Evolutionary conservation across 2,113 vertebrate genomes (phyloP).

Genomic region (Ornithorhynchus anatinus): DNA sequence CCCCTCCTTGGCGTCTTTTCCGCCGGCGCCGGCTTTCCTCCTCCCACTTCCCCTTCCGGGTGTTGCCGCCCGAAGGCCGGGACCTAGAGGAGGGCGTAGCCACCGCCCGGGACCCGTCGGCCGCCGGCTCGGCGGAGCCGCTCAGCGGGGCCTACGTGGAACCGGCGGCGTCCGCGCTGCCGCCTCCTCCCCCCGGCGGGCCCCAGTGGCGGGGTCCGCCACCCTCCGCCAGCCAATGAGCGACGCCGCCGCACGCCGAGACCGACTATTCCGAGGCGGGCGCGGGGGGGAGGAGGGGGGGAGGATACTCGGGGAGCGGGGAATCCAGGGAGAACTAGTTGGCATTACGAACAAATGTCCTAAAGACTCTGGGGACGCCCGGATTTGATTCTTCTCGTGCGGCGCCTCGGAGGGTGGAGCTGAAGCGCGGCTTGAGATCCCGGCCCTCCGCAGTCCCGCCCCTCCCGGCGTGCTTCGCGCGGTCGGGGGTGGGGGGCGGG

Average conservation of each 20-base stretch:
- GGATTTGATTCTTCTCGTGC: too few species aligned
- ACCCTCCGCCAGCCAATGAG: not conserved
- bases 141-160: conserved; percentile 82
- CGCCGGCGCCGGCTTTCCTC: fast-evolving
- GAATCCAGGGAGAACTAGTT: too few species aligned
- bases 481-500: too few species aligned
- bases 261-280: too few species aligned
- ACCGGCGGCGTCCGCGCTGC: conserved; percentile 55
- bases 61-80: conserved; percentile 79
- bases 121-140: conserved; percentile 68
- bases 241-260: not conserved
- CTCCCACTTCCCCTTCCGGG: conserved; percentile 53
- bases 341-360: too few species aligned
- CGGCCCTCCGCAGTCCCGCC: too few species aligned
- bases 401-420: too few species aligned
- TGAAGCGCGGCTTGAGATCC: too few species aligned
- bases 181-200: not conserved
- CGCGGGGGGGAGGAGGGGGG: too few species aligned
- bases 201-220: not conserved
- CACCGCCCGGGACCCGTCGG: conserved; percentile 74
- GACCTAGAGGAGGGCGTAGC: conserved; percentile 69
- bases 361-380: too few species aligned
- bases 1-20: not conserved
- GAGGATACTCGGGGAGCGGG: too few species aligned
- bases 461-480: too few species aligned